Percentiles rank a stretch among this genome's conserved stretches.
Conservation (phyloP, 2,797 vertebrate species). For the Euthynnus affinis region DNA sequence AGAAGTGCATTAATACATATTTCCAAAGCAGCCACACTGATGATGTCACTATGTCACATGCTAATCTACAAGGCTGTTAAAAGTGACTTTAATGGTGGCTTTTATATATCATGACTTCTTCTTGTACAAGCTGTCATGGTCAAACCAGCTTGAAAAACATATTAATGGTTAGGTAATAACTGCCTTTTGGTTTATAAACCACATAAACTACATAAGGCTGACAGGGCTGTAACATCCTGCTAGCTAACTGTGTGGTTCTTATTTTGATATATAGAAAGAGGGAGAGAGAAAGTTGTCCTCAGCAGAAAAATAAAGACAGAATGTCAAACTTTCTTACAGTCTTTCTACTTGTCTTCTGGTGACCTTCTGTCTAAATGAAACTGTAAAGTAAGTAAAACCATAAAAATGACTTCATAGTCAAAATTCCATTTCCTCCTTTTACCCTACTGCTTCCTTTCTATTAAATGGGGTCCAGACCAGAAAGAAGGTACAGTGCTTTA, state of each 20-base stretch:
- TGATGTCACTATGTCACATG: slow-evolving; percentile 1
- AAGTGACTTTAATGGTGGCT: background rate
- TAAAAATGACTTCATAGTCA: background rate
- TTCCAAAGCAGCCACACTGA: background rate
- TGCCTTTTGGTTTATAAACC: slow-evolving; percentile 22
- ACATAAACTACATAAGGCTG: slow-evolving; percentile 6
- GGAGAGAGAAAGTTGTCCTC: background rate
- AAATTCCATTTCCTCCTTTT: slow-evolving; percentile 31
- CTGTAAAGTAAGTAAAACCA: background rate
- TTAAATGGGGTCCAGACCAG: background rate
- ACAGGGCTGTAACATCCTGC: background rate
- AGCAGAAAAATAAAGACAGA: slow-evolving; percentile 11
- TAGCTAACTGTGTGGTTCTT: background rate
- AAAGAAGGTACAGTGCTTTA: background rate
- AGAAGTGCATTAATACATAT: too few relatives aligned
- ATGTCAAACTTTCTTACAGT: background rate
- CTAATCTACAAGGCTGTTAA: background rate
- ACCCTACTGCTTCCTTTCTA: background rate
- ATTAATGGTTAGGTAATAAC: background rate
- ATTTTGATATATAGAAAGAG: background rate
- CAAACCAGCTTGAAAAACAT: background rate
- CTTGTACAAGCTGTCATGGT: background rate
- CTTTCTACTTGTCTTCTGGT: background rate
- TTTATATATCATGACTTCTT: background rate
- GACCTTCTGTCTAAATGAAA: background rate